These are phyloP conservation scores for Dendrolimus pini DNA, from an alignment of 2,888 invertebrate genomes.

Conservation along the genomic window DNA sequence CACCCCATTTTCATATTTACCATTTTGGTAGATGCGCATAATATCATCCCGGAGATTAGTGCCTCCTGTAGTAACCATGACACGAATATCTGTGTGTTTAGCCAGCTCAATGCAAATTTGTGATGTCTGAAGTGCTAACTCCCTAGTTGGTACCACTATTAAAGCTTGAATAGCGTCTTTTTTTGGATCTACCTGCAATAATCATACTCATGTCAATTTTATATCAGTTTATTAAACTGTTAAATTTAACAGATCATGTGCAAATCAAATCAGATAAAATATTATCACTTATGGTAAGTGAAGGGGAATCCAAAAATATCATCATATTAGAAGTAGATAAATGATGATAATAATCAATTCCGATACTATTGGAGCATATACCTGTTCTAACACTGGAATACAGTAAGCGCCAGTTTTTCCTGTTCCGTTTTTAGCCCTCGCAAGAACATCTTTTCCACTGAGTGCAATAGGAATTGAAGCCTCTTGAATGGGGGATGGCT, in stretches of 20 bases:
- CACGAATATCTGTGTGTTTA: conserved; percentile 97
- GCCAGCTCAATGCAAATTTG: conserved; percentile 99
- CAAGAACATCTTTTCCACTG: conserved; percentile 97
- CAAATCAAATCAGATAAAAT: conserved; percentile 15
- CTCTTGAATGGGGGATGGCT: conserved; percentile 99
- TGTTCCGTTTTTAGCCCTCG: conserved; percentile 99
- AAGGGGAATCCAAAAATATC: conserved; percentile 73
- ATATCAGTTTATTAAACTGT: neutral
- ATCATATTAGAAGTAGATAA: conserved; percentile 32
- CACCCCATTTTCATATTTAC: conserved; percentile 55
- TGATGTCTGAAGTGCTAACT: conserved; percentile 98
- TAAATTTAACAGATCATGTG: neutral
- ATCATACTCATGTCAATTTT: neutral
- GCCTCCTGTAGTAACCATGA: conserved; percentile 99
- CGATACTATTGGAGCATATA: conserved; percentile 16
- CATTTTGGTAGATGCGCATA: conserved; percentile 99
- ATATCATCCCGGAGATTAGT: conserved; percentile 98
- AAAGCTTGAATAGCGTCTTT: conserved; percentile 98
- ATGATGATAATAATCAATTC: neutral
- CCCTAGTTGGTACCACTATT: conserved; percentile 98
- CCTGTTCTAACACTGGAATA: conserved; percentile 97
- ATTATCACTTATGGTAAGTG: conserved; percentile 70
- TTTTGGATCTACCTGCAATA: conserved; percentile 82
- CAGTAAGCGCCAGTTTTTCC: conserved; percentile 99
- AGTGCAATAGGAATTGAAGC: conserved; percentile 99